Percentiles rank a stretch among this genome's conserved stretches.
phyloP scores from a whole-genome alignment of 2,797 vertebrate genomes.

The Hafferia zeledoni region DNA sequence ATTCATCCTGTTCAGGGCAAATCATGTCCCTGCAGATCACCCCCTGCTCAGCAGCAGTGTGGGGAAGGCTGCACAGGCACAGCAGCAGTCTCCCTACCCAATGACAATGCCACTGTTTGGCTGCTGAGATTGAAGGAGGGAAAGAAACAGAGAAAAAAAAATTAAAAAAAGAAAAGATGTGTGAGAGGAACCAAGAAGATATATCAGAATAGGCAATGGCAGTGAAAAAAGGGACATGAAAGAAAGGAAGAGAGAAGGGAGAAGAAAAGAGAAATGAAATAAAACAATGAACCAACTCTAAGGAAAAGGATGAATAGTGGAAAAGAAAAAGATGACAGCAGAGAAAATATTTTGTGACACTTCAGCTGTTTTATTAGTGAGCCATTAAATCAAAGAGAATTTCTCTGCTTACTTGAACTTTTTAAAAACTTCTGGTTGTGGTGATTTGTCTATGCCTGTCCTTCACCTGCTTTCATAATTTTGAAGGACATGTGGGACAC shows the following conservation, averaged over 20 bases:
- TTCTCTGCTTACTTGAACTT: background rate
- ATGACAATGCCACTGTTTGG: background rate
- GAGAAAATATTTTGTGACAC: background rate
- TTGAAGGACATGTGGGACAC: background rate
- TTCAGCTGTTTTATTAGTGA: background rate
- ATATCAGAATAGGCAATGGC: background rate
- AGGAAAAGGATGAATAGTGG: background rate
- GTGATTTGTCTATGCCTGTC: background rate
- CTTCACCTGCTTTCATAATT: background rate
- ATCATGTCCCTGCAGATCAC: background rate
- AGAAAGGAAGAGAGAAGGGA: background rate
- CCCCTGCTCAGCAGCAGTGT: background rate
- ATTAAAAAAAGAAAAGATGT: background rate
- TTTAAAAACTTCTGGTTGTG: background rate
- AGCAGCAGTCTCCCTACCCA: background rate
- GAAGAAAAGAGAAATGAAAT: background rate
- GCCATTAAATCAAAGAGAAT: background rate
- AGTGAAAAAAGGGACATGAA: background rate
- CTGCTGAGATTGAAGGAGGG: background rate
- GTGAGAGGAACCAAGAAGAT: background rate
- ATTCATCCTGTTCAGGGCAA: background rate
- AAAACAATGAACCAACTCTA: background rate
- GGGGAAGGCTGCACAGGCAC: background rate
- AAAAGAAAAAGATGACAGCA: background rate
- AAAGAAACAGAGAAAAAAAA: background rate